Evolutionary conservation across 2,113 vertebrate genomes (phyloP).

Genomic region (Osmerus mordax): DNA sequence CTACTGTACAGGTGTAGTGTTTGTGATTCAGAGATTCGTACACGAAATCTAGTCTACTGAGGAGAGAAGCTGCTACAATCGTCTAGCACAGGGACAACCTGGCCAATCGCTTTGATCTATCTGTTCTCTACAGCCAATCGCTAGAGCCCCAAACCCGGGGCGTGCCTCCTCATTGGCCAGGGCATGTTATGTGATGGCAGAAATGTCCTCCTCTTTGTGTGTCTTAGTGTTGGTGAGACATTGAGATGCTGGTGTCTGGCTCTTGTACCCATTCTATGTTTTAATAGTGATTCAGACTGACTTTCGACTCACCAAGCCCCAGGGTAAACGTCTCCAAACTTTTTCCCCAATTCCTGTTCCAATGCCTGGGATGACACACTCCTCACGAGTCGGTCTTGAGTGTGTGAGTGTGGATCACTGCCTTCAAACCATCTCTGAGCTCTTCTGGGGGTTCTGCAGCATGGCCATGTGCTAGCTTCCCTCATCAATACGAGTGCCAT

Average conservation of each 20-base stretch:
- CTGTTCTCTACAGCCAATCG: not conserved
- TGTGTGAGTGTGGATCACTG: not conserved
- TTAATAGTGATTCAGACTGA: not conserved
- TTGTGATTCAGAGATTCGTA: not conserved
- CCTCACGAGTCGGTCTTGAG: not conserved
- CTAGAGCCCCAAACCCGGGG: not conserved
- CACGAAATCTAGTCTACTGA: not conserved
- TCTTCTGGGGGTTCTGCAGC: not conserved
- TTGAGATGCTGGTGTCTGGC: no score
- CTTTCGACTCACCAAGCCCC: not conserved
- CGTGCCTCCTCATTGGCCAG: not conserved
- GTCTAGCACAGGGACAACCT: not conserved
- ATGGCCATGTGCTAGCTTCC: conserved; percentile 4
- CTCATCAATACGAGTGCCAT: conserved; percentile 19
- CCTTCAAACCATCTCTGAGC: not conserved
- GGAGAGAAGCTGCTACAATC: not conserved
- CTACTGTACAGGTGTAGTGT: not conserved
- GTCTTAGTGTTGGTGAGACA: not conserved
- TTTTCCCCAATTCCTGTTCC: not conserved
- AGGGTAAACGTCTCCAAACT: not conserved
- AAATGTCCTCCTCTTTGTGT: not conserved
- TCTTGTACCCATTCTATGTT: not conserved
- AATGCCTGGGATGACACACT: not conserved
- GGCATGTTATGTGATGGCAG: not conserved
- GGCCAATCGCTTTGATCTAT: not conserved